Evolutionary conservation across 2,888 invertebrate genomes (phyloP), one percentile per base, ranked within the genome.

Genomic region (Lithosia quadra): DNA sequence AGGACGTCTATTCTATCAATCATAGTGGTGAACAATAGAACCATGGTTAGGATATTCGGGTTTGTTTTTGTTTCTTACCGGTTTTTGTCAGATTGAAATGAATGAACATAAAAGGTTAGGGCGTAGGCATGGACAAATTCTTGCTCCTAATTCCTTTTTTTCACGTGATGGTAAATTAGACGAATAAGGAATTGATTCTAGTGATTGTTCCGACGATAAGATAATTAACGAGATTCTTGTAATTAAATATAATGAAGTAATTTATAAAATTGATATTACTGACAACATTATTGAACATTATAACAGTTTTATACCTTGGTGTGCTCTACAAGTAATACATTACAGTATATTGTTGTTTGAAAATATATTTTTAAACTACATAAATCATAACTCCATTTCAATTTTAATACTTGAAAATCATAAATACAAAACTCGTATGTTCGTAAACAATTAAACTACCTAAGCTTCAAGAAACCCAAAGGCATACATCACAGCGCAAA

Each of bases 401-500:
- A 28, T 4, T 2, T 28, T 28, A 28, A 28, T 28, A 5, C 22
- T 59, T 13, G 34, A 59, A 59, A 10, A 21, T 5, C 36, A 24
- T 39, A 39, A 18, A 36, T 24, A 57, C 59, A 71, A 55, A 34
- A 49, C 39, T 59, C 36, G 67, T 43, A 69, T 36, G 71, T 73
- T 75, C 60, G 39, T 49, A 70, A 68, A 69, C 72, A 67, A 65
- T 71, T 72, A 63, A 76, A 79, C 61, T 71, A 59, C 63, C 65
- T 61, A 63, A 49, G 68, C 55, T 60, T 68, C 43, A 65, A 57
- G 63, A 53, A 62, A 64, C 64, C 34, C 65, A 64, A 10, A 61
- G 22, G 57, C 67, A 62, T 73, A 74, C 71, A 73, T 82, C 75
- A 75, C 56, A 65, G 28, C 71, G 63, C 53, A 65, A 65, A 77